phyloP scores from a whole-genome alignment of 2,888 invertebrate genomes.

The Iphiclides podalirius region DNA sequence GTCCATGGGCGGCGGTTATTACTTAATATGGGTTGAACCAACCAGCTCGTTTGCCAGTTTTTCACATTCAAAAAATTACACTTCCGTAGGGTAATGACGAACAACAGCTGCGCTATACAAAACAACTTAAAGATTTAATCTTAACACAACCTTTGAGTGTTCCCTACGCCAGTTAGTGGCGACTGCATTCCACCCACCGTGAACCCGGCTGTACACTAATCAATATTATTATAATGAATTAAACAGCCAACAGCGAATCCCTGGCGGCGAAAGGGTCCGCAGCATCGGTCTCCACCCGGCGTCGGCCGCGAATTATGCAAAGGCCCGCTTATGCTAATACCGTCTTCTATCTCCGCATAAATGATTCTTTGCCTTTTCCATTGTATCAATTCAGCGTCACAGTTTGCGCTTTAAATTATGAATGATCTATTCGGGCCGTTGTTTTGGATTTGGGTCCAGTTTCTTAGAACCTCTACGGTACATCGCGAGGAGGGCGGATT shows the following conservation, averaged over 20 bases:
- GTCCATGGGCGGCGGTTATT: too few species aligned
- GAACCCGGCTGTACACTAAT: slow-evolving; percentile 22
- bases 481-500: too few species aligned
- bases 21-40: too few species aligned
- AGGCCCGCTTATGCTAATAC: slow-evolving; percentile 27
- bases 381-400: slow-evolving; percentile 19
- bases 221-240: slow-evolving; percentile 31
- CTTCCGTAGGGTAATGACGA: too few species aligned
- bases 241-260: slow-evolving; percentile 26
- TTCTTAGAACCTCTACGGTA: too few species aligned
- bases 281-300: slow-evolving; percentile 3
- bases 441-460: slow-evolving; percentile 8
- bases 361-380: slow-evolving; percentile 22
- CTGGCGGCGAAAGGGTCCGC: slow-evolving; percentile 22
- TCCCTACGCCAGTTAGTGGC: too few species aligned
- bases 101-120: too few species aligned
- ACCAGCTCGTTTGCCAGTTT: too few species aligned
- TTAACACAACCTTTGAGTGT: too few species aligned
- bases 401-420: slow-evolving; percentile 19
- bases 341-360: slow-evolving; percentile 21
- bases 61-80: too few species aligned
- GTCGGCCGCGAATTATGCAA: slow-evolving; percentile 22
- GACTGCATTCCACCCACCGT: slow-evolving; percentile 3
- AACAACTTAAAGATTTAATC: too few species aligned
- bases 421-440: slow-evolving; percentile 12